Percentiles rank a stretch among this genome's conserved stretches.
These are phyloP conservation scores for Hystrix brachyura DNA, from an alignment of 2,113 vertebrate species.

Conservation along the genomic window DNA sequence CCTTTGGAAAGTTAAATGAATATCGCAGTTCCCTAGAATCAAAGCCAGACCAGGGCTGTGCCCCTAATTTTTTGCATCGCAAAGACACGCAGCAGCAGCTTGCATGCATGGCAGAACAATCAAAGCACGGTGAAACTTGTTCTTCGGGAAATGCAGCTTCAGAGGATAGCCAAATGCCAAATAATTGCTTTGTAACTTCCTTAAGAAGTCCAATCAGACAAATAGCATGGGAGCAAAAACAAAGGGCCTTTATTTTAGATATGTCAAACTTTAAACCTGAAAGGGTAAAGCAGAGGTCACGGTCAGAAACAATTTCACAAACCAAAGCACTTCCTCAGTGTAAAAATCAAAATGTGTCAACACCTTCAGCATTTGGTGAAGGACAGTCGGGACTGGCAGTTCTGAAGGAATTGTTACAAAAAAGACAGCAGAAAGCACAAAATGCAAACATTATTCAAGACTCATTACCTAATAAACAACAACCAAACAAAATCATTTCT, in stretches of 20 bases:
- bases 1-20: constrained; percentile 87
- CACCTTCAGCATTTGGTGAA: constrained; percentile 87
- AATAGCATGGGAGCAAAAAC: constrained; percentile 89
- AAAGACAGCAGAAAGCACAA: constrained; percentile 93
- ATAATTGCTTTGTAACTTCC: constrained; percentile 88
- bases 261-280: constrained; percentile 87
- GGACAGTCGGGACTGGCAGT: constrained; percentile 94
- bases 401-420: constrained; percentile 96
- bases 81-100: constrained; percentile 88
- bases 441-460: constrained; percentile 83
- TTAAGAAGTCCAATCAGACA: constrained; percentile 90
- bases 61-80: constrained; percentile 87
- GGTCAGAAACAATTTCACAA: constrained; percentile 87
- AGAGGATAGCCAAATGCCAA: constrained; percentile 87
- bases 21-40: constrained; percentile 81
- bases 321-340: constrained; percentile 87
- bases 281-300: constrained; percentile 85
- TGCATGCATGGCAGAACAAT: constrained; percentile 84
- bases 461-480: constrained; percentile 79
- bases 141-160: constrained; percentile 84
- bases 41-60: constrained; percentile 85
- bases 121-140: constrained; percentile 86
- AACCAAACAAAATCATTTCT: constrained; percentile 83
- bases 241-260: constrained; percentile 89
- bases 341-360: constrained; percentile 88